Evolutionary conservation across 35 echinoderm and acorn worm genomes (phyloP).

Genomic region (Chiridota heheva): DNA sequence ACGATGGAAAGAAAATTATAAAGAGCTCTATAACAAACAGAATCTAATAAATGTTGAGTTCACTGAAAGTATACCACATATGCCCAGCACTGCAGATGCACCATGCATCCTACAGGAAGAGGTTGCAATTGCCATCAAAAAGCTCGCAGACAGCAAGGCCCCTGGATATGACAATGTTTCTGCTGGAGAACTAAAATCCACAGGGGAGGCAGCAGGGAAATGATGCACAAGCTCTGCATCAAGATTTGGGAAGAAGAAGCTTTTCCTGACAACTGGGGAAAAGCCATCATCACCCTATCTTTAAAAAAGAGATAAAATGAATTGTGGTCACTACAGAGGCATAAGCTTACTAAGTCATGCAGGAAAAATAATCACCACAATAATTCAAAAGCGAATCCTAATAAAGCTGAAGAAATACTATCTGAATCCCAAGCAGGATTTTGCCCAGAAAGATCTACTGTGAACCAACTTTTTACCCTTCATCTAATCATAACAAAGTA

Average conservation of each 20-base stretch:
- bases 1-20: conserved; percentile 31
- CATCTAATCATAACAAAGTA: conserved; percentile 6
- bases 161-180: conserved; percentile 36
- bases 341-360: conserved; percentile 26
- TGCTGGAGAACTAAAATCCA: conserved; percentile 26
- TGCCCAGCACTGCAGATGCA: background rate
- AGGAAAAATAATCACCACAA: conserved; percentile 24
- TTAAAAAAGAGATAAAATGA: no score
- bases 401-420: conserved; percentile 5
- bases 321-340: conserved; percentile 49
- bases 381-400: conserved; percentile 41
- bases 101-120: conserved; percentile 16
- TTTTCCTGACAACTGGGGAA: conserved; percentile 31
- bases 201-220: conserved; percentile 14
- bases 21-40: conserved; percentile 28
- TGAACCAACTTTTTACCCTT: conserved; percentile 13
- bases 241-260: conserved; percentile 29
- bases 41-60: no score
- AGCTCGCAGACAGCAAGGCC: conserved; percentile 5
- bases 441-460: background rate
- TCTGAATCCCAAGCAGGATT: conserved; percentile 29
- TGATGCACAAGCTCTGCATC: conserved; percentile 23
- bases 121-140: conserved; percentile 14
- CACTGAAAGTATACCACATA: background rate
- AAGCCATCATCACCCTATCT: conserved; percentile 21